Evolutionary conservation across 2,113 vertebrate species (phyloP), one percentile per base, ranked within the genome.

Genomic region (Calidris pugnax): DNA sequence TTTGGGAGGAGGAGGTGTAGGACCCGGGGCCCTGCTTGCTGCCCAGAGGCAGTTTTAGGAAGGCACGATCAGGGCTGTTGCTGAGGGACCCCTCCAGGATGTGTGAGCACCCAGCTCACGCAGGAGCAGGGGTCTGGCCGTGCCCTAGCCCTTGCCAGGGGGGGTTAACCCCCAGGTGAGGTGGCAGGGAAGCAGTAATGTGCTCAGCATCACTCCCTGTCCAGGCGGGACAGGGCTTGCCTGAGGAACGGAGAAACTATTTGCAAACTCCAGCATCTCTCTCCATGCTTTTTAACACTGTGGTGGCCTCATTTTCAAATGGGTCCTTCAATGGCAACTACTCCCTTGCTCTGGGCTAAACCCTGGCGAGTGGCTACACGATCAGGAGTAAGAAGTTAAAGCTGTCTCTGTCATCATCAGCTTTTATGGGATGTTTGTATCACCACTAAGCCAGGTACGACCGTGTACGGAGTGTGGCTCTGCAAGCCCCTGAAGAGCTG

Each of bases 391-490:
- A 57, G 21, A 30, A 79, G 32, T 39, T 59, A 77, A 67, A 94
- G 63, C 56, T 0, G 3, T 23, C 32, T 68, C 28, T 28, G 2
- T 22, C 33, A n/a, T 10, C 59, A 23, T 12, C 17, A 4, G 7
- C 4, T 9, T 77, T 86, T 57, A 37, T 32, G 28, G 22, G n/a
- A 19, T 26, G 47, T 56, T 87, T n/a, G 22, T 62, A 20, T 22
- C 9, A 2, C 14, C 32, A 3, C 39, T 21, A 41, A 64, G 45
- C 26, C 55, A 9, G 10, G n/a, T 37, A 37, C 2, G 3, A 21
- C 5, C 1, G 7, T 4, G 19, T 9, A 17, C 0, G 1, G 45
- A 35, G 56, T 3, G 5, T 6, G 2, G 78, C 66, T 81, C 67
- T 0, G 1, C 3, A 6, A 77, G 68, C 18, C n/a, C 20, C 75